Evolutionary conservation across 2,888 invertebrate genomes (phyloP).

Genomic region (Phortica okadai): DNA sequence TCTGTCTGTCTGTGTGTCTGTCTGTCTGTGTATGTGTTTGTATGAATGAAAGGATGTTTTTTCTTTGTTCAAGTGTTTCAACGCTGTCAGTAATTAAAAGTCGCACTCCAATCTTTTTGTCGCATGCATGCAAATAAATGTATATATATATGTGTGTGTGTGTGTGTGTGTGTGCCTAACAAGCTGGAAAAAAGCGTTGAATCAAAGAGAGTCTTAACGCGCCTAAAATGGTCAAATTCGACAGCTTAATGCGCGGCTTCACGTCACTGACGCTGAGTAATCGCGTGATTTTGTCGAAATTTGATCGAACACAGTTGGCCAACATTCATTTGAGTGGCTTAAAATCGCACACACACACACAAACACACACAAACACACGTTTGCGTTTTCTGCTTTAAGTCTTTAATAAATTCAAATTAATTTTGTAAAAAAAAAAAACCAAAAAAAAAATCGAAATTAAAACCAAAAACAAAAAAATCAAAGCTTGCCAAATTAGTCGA

Average conservation of each 20-base stretch:
- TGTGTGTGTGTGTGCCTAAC: too few species aligned
- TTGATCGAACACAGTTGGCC: neutral
- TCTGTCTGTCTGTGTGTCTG: neutral
- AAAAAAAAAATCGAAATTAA: neutral
- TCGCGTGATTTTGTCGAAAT: too few species aligned
- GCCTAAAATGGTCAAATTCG: conserved; percentile 14
- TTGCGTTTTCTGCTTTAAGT: neutral
- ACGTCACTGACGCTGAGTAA: too few species aligned
- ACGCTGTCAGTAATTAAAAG: conserved; percentile 5
- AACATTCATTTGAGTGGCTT: conserved; percentile 6
- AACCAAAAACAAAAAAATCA: neutral
- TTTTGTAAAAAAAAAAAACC: neutral
- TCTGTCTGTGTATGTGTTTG: neutral
- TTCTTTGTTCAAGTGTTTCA: conserved; percentile 1
- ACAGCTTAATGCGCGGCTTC: neutral
- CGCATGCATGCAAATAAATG: neutral
- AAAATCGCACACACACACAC: neutral
- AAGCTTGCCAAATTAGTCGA: conserved; percentile 63
- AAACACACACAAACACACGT: neutral
- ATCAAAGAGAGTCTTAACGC: too few species aligned
- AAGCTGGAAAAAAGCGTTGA: too few species aligned
- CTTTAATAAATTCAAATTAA: neutral
- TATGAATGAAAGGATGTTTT: neutral
- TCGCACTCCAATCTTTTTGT: neutral
- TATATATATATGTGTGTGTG: neutral